Conservation (phyloP, 1,140 invertebrate species). For the Panulirus ornatus region DNA sequence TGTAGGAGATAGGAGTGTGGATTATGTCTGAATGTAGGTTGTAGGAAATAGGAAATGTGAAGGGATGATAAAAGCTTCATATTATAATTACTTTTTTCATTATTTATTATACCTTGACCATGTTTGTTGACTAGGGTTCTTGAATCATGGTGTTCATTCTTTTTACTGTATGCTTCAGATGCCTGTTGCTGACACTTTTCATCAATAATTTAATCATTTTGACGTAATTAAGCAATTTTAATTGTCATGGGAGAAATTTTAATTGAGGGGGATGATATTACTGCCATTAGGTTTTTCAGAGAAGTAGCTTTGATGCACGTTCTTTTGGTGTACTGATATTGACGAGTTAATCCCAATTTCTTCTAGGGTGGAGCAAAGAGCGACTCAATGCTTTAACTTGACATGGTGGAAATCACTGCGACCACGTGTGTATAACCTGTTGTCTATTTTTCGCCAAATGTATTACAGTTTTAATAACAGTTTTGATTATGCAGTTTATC, state of each 20-base stretch:
- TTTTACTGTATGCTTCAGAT: not conserved
- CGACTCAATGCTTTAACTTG: constrained; percentile 75
- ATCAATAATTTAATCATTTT: not conserved
- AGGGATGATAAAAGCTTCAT: not conserved
- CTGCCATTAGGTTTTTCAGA: constrained; percentile 44
- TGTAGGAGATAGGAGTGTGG: not conserved
- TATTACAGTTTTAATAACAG: constrained; percentile 45
- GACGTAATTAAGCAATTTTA: not conserved
- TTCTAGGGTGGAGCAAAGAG: constrained; percentile 76
- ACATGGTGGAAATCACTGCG: constrained; percentile 75
- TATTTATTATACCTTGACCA: not conserved
- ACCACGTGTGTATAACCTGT: constrained; percentile 76
- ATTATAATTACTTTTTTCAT: not conserved
- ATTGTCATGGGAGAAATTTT: not conserved
- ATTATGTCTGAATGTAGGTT: not conserved
- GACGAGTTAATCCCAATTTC: constrained; percentile 75
- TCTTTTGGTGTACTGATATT: constrained; percentile 67
- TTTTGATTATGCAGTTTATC: constrained; percentile 66
- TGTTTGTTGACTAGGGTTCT: constrained; percentile 7
- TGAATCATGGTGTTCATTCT: constrained; percentile 1
- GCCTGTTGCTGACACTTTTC: constrained; percentile 1
- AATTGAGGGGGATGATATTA: constrained; percentile 7
- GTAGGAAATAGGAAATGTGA: too few relatives aligned
- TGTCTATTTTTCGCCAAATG: constrained; percentile 74
- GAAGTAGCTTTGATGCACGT: constrained; percentile 60